A percentile compares a stretch with the other conserved stretches of the same genome.
phyloP scores from a whole-genome alignment of 2,888 invertebrate genomes.

The Xestia rhomboidea region DNA sequence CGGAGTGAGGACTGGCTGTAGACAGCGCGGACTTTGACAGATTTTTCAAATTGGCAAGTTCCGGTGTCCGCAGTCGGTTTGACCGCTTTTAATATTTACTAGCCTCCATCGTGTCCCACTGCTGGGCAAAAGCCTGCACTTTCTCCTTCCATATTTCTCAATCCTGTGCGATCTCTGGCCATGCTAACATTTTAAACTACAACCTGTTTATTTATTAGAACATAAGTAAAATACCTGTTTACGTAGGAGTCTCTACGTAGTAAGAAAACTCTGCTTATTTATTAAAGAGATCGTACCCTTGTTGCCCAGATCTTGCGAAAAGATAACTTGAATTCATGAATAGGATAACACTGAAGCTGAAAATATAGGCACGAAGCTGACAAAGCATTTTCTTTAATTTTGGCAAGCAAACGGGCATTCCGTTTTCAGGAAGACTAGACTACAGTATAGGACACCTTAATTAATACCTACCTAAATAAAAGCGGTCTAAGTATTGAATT shows the following conservation, averaged over 20 bases:
- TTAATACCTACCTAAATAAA: neutral
- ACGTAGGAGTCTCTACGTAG: neutral
- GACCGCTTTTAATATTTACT: too few species aligned
- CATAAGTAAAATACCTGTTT: neutral
- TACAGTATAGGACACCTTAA: neutral
- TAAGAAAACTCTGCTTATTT: neutral
- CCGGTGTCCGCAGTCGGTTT: too few species aligned
- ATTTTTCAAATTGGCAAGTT: too few species aligned
- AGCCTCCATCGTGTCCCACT: too few species aligned
- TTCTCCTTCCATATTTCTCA: too few species aligned
- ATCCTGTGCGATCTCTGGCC: neutral
- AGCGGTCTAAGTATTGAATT: neutral
- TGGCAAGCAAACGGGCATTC: neutral
- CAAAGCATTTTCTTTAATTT: neutral
- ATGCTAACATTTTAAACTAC: too few species aligned
- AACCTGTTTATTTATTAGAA: constrained; percentile 2
- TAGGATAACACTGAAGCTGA: neutral
- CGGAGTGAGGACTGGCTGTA: neutral
- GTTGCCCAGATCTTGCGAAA: neutral
- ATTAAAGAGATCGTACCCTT: neutral
- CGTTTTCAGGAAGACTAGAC: too few species aligned
- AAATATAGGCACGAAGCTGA: neutral
- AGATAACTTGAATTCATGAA: neutral
- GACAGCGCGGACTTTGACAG: too few species aligned
- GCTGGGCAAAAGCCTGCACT: too few species aligned